phyloP scores from a whole-genome alignment of 2,113 vertebrate species.

The Atractosteus spatula region DNA sequence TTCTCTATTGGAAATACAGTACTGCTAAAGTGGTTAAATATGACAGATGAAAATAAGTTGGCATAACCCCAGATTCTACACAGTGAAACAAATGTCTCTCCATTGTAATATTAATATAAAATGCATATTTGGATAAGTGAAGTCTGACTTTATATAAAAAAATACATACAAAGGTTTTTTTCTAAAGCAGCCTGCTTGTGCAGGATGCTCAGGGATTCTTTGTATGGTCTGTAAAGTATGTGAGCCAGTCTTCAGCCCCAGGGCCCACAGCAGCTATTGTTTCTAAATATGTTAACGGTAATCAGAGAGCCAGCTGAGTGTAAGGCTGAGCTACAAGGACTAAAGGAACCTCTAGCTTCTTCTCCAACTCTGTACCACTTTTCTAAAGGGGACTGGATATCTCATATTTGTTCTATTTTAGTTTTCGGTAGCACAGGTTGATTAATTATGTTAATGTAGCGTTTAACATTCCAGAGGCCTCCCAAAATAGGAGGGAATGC shows the following conservation, averaged over 20 bases:
- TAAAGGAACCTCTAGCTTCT: neutral
- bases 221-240: conserved; percentile 17
- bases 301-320: conserved; percentile 11
- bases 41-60: neutral
- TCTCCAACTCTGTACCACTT: neutral
- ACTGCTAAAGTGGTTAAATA: neutral
- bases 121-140: conserved; percentile 5
- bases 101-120: too few species aligned
- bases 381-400: neutral
- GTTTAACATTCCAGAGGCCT: too few species aligned
- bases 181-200: conserved; percentile 14
- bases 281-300: conserved; percentile 29
- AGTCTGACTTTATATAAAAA: conserved; percentile 16
- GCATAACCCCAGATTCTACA: neutral
- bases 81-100: too few species aligned
- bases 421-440: too few species aligned
- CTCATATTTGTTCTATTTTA: neutral
- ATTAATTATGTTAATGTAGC: too few species aligned
- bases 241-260: conserved; percentile 13
- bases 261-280: conserved; percentile 14
- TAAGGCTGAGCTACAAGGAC: neutral
- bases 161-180: conserved; percentile 6
- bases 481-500: too few species aligned
- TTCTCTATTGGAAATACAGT: neutral
- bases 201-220: conserved; percentile 6